Percentiles rank a stretch among this genome's conserved stretches.
These are phyloP conservation scores for Tigriopus californicus DNA, from an alignment of 2,888 invertebrate genomes.

Conservation along the genomic window DNA sequence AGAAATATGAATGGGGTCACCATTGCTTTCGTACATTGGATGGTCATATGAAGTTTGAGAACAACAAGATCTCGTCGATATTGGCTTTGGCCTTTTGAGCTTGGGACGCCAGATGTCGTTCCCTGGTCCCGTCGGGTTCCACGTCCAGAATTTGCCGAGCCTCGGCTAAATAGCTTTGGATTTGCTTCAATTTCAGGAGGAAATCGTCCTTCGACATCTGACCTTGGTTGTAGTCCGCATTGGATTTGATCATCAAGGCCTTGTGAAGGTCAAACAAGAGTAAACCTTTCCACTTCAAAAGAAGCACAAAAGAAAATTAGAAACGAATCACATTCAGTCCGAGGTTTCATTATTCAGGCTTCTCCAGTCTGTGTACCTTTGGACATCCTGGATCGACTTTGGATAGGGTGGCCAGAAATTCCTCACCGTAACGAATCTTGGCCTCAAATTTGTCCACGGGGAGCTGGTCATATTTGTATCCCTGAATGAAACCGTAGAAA, in stretches of 20 bases:
- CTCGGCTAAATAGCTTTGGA: not conserved
- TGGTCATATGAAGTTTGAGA: constrained; percentile 2
- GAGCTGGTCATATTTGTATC: not conserved
- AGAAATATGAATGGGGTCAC: not conserved
- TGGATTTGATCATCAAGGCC: not conserved
- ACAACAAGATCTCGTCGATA: constrained; percentile 1
- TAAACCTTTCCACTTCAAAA: constrained; percentile 6
- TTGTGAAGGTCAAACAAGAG: not conserved
- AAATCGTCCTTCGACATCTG: not conserved
- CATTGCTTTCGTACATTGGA: too few relatives aligned
- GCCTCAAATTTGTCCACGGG: not conserved
- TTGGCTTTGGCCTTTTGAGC: not conserved
- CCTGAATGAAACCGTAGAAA: not conserved
- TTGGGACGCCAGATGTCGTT: not conserved
- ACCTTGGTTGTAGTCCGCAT: not conserved
- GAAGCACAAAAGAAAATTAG: too few relatives aligned
- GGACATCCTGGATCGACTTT: constrained; percentile 3
- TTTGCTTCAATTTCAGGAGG: not conserved
- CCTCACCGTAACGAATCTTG: not conserved
- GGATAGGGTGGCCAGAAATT: not conserved
- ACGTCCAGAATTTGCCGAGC: not conserved
- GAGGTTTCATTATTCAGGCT: not conserved
- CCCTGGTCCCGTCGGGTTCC: not conserved
- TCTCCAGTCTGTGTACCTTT: not conserved
- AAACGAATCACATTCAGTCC: not conserved